These are phyloP conservation scores for Nephrotoma appendiculata DNA, from an alignment of 2,888 invertebrate species.

Conservation along the genomic window DNA sequence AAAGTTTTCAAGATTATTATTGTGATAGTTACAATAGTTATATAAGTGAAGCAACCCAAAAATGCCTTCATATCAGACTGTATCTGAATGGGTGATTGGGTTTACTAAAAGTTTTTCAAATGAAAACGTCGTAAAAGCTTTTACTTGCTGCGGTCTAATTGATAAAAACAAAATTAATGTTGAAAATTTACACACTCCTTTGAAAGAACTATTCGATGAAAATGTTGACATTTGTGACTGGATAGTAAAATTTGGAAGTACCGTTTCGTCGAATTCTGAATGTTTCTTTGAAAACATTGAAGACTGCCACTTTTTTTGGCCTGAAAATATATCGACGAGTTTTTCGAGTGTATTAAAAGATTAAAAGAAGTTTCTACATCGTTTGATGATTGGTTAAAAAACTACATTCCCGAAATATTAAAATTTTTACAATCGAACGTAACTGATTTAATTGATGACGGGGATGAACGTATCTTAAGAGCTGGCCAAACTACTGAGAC, in stretches of 20 bases:
- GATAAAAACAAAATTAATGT: not conserved
- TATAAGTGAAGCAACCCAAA: too few species aligned
- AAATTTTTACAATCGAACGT: too few species aligned
- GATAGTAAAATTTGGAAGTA: not conserved
- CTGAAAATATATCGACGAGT: not conserved
- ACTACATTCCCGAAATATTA: too few species aligned
- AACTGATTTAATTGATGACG: too few species aligned
- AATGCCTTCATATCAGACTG: too few species aligned
- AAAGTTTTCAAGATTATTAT: too few species aligned
- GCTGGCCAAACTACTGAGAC: too few species aligned
- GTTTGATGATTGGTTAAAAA: not conserved
- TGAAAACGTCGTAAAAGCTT: not conserved
- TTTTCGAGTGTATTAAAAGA: not conserved
- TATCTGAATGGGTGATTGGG: conserved; percentile 2
- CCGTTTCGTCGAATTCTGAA: not conserved
- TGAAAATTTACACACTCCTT: conserved; percentile 1
- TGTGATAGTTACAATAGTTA: too few species aligned
- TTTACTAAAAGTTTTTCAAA: not conserved
- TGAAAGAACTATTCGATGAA: too few species aligned
- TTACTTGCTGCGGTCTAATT: not conserved
- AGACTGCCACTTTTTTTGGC: not conserved
- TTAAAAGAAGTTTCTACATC: not conserved
- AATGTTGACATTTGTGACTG: too few species aligned
- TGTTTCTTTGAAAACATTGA: not conserved
- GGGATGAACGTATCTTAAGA: too few species aligned